Conservation (phyloP, 92 coral and sea anemone species). For the Zoanthus solanderi region DNA sequence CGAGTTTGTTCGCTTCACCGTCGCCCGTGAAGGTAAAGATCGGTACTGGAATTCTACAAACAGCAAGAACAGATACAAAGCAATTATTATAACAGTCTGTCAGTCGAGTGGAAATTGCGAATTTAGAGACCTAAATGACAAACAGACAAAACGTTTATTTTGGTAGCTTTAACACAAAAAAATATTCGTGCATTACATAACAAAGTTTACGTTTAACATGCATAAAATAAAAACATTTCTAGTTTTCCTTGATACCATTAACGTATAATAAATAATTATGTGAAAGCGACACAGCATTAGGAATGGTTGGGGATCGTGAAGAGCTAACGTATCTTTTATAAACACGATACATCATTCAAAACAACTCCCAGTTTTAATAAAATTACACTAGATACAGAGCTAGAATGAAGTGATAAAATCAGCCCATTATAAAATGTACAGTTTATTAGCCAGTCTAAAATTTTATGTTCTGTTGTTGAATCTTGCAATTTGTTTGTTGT, state of each 20-base stretch:
- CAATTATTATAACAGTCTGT: neutral
- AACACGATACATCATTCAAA: no score
- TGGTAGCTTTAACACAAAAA: neutral
- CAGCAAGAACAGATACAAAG: neutral
- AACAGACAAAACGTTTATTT: neutral
- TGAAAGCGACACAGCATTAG: neutral
- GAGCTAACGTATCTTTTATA: no score
- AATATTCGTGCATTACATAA: neutral
- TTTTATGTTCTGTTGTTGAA: no score
- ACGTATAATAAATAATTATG: no score
- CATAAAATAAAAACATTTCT: neutral
- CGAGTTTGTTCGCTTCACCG: slow-evolving; percentile 88
- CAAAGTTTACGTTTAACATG: neutral
- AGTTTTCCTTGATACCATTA: neutral
- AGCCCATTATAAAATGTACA: no score
- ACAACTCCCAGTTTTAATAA: no score
- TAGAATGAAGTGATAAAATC: no score
- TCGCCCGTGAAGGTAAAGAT: slow-evolving; percentile 79
- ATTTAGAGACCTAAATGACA: neutral
- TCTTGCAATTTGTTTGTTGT: no score
- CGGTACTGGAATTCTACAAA: slow-evolving; percentile 79
- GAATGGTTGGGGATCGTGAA: neutral
- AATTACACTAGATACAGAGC: no score
- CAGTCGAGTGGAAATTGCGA: neutral
- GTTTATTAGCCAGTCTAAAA: no score